phyloP scores from a whole-genome alignment of 2,113 vertebrate species.

The Enhydra lutris region DNA sequence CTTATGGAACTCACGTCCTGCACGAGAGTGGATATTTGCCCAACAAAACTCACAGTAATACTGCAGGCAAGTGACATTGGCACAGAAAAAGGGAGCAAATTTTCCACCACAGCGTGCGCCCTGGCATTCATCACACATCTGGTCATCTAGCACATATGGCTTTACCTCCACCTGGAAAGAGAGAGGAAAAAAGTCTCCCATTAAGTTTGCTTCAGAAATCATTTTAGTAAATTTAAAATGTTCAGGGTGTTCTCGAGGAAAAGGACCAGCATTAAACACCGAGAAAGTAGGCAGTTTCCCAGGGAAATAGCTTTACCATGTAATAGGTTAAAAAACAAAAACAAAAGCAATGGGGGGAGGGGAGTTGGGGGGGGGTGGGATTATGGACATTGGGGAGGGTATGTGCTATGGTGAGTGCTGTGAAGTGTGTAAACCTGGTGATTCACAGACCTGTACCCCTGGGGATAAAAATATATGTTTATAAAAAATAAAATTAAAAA shows the following conservation, averaged over 20 bases:
- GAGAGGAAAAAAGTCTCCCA: neutral
- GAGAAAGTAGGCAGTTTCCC: neutral
- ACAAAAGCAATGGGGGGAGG: neutral
- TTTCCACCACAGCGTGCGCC: slow-evolving; percentile 96
- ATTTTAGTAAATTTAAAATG: neutral
- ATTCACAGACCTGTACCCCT: too few relatives aligned
- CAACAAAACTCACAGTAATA: slow-evolving; percentile 99
- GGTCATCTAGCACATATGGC: slow-evolving; percentile 97
- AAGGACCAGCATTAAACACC: neutral
- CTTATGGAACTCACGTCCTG: slow-evolving; percentile 98
- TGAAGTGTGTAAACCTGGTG: too few relatives aligned
- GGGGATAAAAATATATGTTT: too few relatives aligned
- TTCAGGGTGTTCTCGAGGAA: neutral
- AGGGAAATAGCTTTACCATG: neutral
- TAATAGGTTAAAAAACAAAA: neutral
- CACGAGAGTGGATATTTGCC: slow-evolving; percentile 98
- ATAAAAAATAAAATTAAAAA: too few relatives aligned
- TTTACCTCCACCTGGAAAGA: slow-evolving; percentile 94
- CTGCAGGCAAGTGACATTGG: slow-evolving; percentile 99
- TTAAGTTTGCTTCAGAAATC: neutral
- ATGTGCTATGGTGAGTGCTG: too few relatives aligned
- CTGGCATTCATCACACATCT: slow-evolving; percentile 99
- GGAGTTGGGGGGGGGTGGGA: too few relatives aligned
- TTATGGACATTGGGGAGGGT: too few relatives aligned
- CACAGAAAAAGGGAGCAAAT: slow-evolving; percentile 98